Base-by-base conservation (phyloP, 2,113 vertebrate species). In the Odocoileus virginianus region DNA sequence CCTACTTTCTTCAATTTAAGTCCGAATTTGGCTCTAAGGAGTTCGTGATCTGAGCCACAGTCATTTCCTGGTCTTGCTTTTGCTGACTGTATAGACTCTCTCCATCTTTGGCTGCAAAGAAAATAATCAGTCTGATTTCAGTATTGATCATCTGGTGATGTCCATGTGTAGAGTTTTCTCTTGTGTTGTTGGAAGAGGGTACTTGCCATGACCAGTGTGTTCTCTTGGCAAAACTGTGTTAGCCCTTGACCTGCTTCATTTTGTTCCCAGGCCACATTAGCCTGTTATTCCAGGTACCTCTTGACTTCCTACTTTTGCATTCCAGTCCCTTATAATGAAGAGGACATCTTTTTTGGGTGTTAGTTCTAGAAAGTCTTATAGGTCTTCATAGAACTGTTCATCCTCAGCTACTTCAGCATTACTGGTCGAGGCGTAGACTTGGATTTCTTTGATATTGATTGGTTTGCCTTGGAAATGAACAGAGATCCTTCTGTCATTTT, bases 121-220 rank as follows among this genome's bases (percentile, higher is more conserved):
- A 36, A 21, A 21, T 36, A 21, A 36, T 71, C n/a, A 71, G 2
- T 36, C 64, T 21, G n/a, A 71, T 71, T 36, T 71, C 5, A 0
- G 64, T 71, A 36, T 71, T 36, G 9, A 71, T 10, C 64, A 36
- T 36, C n/a, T 36, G 64, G 19, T 71, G 5, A 12, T 36, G 2
- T 71, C n/a, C n/a, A 71, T 71, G n/a, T 71, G n/a, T 71, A 36
- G n/a, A 36, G 19, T 71, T 19, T 71, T 71, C n/a, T 71, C 64
- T 21, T 71, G 4, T 36, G 64, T 36, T 33, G n/a, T 36, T 71
- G 17, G 17, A 36, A 71, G 64, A 71, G 19, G 9, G n/a, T 36
- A 9, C 36, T 71, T 36, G n/a, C 17, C 36, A 11, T 71, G 64
- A 71, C 17, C 64, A 71, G 64, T 0, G 9, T 0, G 0, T 71